Base-by-base conservation (phyloP, 2,888 invertebrate genomes). In the Callimorpha dominula region DNA sequence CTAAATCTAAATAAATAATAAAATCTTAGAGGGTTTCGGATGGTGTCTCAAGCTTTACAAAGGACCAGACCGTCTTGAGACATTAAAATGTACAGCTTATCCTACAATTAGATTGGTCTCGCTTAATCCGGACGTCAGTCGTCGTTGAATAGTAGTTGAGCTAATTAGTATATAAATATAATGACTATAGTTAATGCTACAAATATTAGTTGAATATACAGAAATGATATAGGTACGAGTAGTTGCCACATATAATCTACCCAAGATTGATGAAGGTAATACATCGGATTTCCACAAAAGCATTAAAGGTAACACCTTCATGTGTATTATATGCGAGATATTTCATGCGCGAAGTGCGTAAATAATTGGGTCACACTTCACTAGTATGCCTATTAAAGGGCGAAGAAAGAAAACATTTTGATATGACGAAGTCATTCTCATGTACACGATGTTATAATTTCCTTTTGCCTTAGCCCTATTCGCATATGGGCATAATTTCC, bases 121-220 rank as follows among this genome's bases (percentile, higher is more conserved):
- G 9, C 4, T 64, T 43, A 43, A n/a, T 15, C 62, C 6, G 40
- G 11, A 49, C 14, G 60, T 60, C 43, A 46, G 20, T 60, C 31
- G 31, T 15, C 2, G 68, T 57, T 49, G 15, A 43, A 49, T 31
- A 60, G 60, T n/a, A 54, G n/a, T n/a, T 17, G 46, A 60, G 12
- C 8, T n/a, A 31, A 31, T 62, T 40, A 17, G 60, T 4, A 60
- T 49, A 31, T 60, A 68, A 46, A 43, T 60, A 49, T 57, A 49
- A 64, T 64, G 63, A 64, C 17, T 60, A 2, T 43, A 43, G 63
- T 43, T 43, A 64, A 46, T 65, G 46, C n/a, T 65, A 46, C 49
- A 20, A 20, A 64, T 42, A 42, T 43, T 64, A 17, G 46, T n/a
- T 64, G 64, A 50, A 65, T 50, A 31, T 14, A 65, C 42, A 65